Conservation (phyloP, 23 tunicate species). For the Corella eumyota region DNA sequence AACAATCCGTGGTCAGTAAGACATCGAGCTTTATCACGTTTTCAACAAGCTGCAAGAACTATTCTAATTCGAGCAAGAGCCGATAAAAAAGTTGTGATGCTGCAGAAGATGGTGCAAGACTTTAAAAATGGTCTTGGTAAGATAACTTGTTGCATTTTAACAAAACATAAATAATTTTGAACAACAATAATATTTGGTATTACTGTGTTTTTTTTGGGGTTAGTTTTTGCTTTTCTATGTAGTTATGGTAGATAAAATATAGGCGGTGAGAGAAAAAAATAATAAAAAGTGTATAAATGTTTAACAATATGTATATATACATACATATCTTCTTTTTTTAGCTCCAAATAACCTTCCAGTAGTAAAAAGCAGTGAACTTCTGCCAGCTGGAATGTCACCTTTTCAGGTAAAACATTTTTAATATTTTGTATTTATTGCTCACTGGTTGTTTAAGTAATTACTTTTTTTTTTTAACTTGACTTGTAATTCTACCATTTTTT, state of each 20-base stretch:
- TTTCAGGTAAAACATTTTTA: slow-evolving; percentile 13
- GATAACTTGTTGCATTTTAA: too few relatives aligned
- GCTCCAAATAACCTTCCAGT: slow-evolving; percentile 12
- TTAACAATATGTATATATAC: neutral
- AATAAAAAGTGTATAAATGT: too few relatives aligned
- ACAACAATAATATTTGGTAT: too few relatives aligned
- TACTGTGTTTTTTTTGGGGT: too few relatives aligned
- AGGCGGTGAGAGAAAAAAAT: too few relatives aligned
- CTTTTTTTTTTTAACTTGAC: too few relatives aligned
- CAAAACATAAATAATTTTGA: too few relatives aligned
- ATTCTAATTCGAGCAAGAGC: slow-evolving; percentile 63
- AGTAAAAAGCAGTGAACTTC: neutral
- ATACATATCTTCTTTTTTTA: neutral
- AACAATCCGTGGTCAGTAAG: slow-evolving; percentile 74
- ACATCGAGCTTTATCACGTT: slow-evolving; percentile 75
- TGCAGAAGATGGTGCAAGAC: slow-evolving; percentile 49
- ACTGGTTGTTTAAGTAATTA: too few relatives aligned
- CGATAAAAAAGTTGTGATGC: slow-evolving; percentile 58
- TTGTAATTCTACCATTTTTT: too few relatives aligned
- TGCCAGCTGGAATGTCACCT: slow-evolving; percentile 16
- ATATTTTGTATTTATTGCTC: too few relatives aligned
- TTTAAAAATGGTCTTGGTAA: slow-evolving; percentile 32
- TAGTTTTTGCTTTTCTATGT: too few relatives aligned
- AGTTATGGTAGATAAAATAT: too few relatives aligned
- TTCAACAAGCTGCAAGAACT: slow-evolving; percentile 94